Evolutionary conservation across 2,797 vertebrate genomes (phyloP), one percentile per base, ranked within the genome.

Genomic region (Coilia nasus): DNA sequence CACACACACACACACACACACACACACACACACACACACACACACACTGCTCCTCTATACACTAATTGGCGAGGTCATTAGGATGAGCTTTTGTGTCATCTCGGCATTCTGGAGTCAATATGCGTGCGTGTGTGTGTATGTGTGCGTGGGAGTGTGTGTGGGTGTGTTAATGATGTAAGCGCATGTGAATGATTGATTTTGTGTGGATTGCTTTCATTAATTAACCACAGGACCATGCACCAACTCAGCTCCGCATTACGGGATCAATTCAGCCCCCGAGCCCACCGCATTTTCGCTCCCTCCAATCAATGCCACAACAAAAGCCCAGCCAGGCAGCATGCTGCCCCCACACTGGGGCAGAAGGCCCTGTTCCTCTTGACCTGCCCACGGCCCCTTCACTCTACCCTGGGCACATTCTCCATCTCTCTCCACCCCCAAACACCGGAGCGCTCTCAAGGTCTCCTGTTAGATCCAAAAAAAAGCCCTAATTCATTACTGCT

Each of bases 1-100:
- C 81, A 86, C 81, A 75, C 82, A 89, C 86, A 83, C 84, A 83
- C 83, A 87, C 87, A 88, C 85, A 89, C 84, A 86, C 87, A 86
- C 82, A 83, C 86, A 83, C 81, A 87, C 84, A 86, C 75, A 88
- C 85, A 87, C 84, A 84, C 81, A 75, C 82, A 86, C 84, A 83
- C 50, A 82, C 56, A 82, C 82, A 31, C 56, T 57, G 47, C 60
- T 59, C 60, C n/a, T 57, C 60, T 35, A 19, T 14, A 59, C 46
- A 28, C 46, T 47, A 47, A 47, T 47, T 47, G 46, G 46, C 46
- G 46, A 47, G 46, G 46, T 47, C 46, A 47, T 47, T 47, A 47
- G 46, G 46, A 47, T 47, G 46, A 10, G 46, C 46, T 47, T 47
- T 47, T 44, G 15, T 56, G 23, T 56, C 14, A 35, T 64, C 60